Conservation (phyloP, 2,113 vertebrate species). For the Cebus imitator region DNA sequence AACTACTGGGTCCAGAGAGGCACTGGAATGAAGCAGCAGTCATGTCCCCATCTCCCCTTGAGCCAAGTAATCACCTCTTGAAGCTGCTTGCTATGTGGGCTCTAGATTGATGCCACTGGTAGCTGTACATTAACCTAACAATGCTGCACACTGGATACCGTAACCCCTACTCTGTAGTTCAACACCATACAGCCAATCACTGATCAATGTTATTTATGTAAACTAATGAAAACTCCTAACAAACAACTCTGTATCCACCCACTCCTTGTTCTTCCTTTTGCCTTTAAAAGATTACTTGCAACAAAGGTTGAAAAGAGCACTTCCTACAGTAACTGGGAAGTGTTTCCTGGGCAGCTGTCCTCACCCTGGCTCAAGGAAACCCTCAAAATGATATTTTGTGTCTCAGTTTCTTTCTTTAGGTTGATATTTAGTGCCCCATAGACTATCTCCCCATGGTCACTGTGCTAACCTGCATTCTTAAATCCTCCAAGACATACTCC, state of each 20-base stretch:
- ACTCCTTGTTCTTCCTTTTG: not conserved
- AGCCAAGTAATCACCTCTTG: not conserved
- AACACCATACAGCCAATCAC: not conserved
- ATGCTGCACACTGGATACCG: not conserved
- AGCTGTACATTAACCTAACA: not conserved
- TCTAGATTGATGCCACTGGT: not conserved
- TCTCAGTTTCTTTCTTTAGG: not conserved
- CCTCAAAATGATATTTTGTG: not conserved
- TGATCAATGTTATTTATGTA: not conserved
- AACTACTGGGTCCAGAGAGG: not conserved
- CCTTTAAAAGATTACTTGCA: not conserved
- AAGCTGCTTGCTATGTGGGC: not conserved
- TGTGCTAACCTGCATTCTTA: accelerated
- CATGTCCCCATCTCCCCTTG: not conserved
- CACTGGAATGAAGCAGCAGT: not conserved
- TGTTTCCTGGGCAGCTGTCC: not conserved
- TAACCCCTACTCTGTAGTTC: not conserved
- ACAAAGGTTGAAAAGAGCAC: not conserved
- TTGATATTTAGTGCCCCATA: too few relatives aligned
- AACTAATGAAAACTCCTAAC: not conserved
- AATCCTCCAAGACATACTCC: too few relatives aligned
- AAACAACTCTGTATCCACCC: not conserved
- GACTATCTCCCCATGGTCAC: accelerated
- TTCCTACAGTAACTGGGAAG: not conserved
- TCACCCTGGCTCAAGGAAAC: not conserved